Percentiles rank a stretch among this genome's conserved stretches.
Evolutionary conservation across 2,797 vertebrate genomes (phyloP).

Genomic region (Cuculus canorus): DNA sequence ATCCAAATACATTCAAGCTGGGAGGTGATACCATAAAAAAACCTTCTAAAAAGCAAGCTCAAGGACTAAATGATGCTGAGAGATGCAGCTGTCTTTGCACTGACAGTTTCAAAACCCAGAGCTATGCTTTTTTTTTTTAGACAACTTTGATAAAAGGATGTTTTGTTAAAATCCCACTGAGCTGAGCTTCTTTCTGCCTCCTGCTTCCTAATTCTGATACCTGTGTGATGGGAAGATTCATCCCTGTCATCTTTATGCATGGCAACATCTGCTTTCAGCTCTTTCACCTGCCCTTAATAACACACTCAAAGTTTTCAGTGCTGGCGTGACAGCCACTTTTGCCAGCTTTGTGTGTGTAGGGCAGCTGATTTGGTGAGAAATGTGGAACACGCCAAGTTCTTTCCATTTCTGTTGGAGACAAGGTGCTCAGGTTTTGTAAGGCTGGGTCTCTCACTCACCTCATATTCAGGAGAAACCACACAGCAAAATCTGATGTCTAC

Average conservation of each 20-base stretch:
- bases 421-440: not conserved
- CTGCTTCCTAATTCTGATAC: not conserved
- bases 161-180: constrained; percentile 31
- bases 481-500: not conserved
- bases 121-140: constrained; percentile 16
- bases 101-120: not conserved
- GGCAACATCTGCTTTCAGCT: not conserved
- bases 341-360: not conserved
- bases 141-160: constrained; percentile 13
- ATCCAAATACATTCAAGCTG: not conserved
- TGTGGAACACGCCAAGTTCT: not conserved
- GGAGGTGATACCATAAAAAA: not conserved
- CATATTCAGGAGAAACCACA: not conserved
- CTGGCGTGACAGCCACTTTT: not conserved
- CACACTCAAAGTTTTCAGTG: not conserved
- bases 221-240: not conserved
- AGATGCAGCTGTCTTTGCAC: not conserved
- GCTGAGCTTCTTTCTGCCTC: not conserved
- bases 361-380: not conserved
- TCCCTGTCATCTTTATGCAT: not conserved
- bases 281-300: not conserved
- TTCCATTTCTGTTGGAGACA: not conserved
- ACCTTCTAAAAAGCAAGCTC: not conserved
- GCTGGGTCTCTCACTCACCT: not conserved
- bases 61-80: not conserved